These are phyloP conservation scores for Solea solea DNA, from an alignment of 2,113 vertebrate genomes.

Conservation along the genomic window DNA sequence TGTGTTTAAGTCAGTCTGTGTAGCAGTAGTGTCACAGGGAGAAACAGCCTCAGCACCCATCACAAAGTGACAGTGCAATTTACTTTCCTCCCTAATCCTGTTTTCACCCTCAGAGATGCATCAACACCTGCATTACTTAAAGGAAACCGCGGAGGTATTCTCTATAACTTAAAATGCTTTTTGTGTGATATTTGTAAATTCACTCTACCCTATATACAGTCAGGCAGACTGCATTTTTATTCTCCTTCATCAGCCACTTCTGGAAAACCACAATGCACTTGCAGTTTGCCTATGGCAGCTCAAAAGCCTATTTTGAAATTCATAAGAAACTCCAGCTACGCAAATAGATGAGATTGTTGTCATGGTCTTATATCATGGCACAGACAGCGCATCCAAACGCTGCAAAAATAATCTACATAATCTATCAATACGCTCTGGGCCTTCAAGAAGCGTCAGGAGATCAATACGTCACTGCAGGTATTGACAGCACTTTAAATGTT, in stretches of 20 bases:
- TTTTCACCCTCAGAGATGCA: slow-evolving; percentile 52
- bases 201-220: background rate
- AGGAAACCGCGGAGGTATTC: slow-evolving; percentile 34
- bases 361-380: slow-evolving; percentile 54
- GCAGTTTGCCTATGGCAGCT: slow-evolving; percentile 29
- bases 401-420: slow-evolving; percentile 66
- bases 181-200: slow-evolving; percentile 16
- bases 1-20: slow-evolving; percentile 67
- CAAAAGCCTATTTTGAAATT: slow-evolving; percentile 41
- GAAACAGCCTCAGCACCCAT: slow-evolving; percentile 69
- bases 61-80: slow-evolving; percentile 79
- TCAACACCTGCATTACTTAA: slow-evolving; percentile 69
- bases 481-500: slow-evolving; percentile 75
- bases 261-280: slow-evolving; percentile 33
- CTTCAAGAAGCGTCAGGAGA: slow-evolving; percentile 50
- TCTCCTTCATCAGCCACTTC: slow-evolving; percentile 12
- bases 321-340: slow-evolving; percentile 29
- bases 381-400: slow-evolving; percentile 57
- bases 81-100: slow-evolving; percentile 72
- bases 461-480: slow-evolving; percentile 67
- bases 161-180: slow-evolving; percentile 19
- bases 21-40: slow-evolving; percentile 68
- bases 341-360: slow-evolving; percentile 63
- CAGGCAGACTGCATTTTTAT: background rate
- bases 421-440: slow-evolving; percentile 62